Evolutionary conservation across 2,888 invertebrate genomes (phyloP), one percentile per base, ranked within the genome.

Genomic region (Acanthosepion esculentum): DNA sequence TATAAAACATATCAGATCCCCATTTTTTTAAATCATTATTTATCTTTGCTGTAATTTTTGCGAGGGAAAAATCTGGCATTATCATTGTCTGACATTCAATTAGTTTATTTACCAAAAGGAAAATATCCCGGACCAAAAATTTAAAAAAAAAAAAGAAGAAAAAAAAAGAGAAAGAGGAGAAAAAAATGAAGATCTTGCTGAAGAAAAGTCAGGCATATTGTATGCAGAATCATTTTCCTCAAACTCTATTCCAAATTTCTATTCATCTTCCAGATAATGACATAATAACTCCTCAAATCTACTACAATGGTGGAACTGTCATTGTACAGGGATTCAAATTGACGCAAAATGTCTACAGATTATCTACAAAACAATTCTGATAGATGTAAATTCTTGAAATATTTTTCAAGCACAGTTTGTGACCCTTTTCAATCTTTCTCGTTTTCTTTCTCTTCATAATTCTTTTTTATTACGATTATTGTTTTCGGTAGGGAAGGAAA

Each of bases 11-110:
- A 78, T 12, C 15, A n/a, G 78, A 78, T 33, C 1, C n/a, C 78
- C 78, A 33, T 78, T 78, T 78, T 78, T 78, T 78, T n/a, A 78
- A 78, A 78, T 78, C n/a, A 29, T 78, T n/a, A 78, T 78, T 78
- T n/a, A 23, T n/a, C 23, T 41, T 3, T 41, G n/a, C 15, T 78
- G n/a, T 12, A 78, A 78, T 78, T 78, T 78, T 78, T 78, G n/a
- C 33, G n/a, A 78, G n/a, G 78, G 78, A 78, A 78, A 78, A 78
- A 78, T 78, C n/a, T 78, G 12, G 78, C n/a, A 78, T 78, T 78
- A 33, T 78, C 33, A n/a, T 78, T 78, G n/a, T 33, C 15, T 33
- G 78, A 78, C 15, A 78, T 78, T n/a, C 15, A 78, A 78, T 15
- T 33, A n/a, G 78, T 78, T 78, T 78, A 33, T 78, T 78, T 78